phyloP scores from a whole-genome alignment of 1,140 invertebrate species.

The Halictus rubicundus region DNA sequence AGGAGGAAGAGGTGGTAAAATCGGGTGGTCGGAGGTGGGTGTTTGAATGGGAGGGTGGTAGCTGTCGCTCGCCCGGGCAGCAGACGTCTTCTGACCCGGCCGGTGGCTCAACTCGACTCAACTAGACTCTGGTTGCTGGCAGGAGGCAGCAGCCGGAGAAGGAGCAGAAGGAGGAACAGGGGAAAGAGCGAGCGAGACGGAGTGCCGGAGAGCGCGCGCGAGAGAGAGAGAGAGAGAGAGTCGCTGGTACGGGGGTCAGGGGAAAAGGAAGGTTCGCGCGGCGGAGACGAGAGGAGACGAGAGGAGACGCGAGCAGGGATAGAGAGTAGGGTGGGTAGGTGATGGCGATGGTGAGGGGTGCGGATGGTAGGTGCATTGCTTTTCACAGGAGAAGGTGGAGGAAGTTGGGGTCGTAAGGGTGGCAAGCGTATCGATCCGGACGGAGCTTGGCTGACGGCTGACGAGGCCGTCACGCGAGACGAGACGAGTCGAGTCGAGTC shows the following conservation, averaged over 20 bases:
- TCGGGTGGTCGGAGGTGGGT: slow-evolving; percentile 60
- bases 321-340: slow-evolving; percentile 54
- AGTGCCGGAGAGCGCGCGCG: too few species aligned
- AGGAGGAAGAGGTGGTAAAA: slow-evolving; percentile 63
- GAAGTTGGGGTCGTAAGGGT: slow-evolving; percentile 71
- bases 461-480: slow-evolving; percentile 81
- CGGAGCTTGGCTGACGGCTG: slow-evolving; percentile 79
- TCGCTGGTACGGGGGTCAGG: slow-evolving; percentile 25
- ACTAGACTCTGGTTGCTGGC: slow-evolving; percentile 71
- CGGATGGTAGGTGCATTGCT: slow-evolving; percentile 66
- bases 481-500: slow-evolving; percentile 76
- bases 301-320: slow-evolving; percentile 50
- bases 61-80: slow-evolving; percentile 81
- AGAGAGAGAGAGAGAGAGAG: too few species aligned
- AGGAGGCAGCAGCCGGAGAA: slow-evolving; percentile 64
- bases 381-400: slow-evolving; percentile 69
- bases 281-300: slow-evolving; percentile 21
- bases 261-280: slow-evolving; percentile 47
- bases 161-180: slow-evolving; percentile 40
- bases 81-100: slow-evolving; percentile 81
- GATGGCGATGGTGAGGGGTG: slow-evolving; percentile 55
- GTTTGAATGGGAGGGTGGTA: slow-evolving; percentile 70
- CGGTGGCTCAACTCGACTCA: slow-evolving; percentile 78
- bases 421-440: slow-evolving; percentile 79
- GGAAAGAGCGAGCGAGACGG: too few species aligned